A percentile compares a stretch with the other conserved stretches of the same genome.
Evolutionary conservation across 2,888 invertebrate genomes (phyloP).

Genomic region (Colostygia pectinataria): DNA sequence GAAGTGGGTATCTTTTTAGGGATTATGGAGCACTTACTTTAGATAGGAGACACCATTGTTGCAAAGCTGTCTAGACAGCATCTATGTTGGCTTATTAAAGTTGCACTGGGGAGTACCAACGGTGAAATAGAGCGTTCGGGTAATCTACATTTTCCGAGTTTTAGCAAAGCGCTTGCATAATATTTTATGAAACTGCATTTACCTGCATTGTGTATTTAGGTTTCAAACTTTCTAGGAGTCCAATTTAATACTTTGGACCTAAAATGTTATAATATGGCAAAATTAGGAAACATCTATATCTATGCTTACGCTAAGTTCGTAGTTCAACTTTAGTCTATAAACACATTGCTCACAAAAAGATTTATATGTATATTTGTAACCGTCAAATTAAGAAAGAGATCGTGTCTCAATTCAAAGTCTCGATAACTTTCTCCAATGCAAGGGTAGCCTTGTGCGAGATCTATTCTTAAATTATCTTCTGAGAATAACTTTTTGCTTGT

Average conservation of each 20-base stretch:
- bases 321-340: neutral
- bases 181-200: neutral
- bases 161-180: constrained; percentile 4
- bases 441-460: neutral
- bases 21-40: constrained; percentile 26
- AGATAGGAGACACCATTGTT: constrained; percentile 35
- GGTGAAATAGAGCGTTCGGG: neutral
- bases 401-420: no score
- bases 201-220: neutral
- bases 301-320: no score
- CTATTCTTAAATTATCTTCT: constrained; percentile 1
- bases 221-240: no score
- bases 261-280: no score
- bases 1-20: constrained; percentile 23
- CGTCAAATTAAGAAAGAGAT: no score
- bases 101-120: constrained; percentile 9
- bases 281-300: no score
- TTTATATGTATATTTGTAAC: no score
- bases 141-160: constrained; percentile 1
- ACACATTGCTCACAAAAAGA: no score
- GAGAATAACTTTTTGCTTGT: neutral
- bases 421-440: neutral
- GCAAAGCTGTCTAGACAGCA: constrained; percentile 44
- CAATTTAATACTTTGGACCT: no score
- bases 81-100: constrained; percentile 29